phyloP scores from a whole-genome alignment of 2,797 vertebrate genomes.

The Gadopsis marmoratus region DNA sequence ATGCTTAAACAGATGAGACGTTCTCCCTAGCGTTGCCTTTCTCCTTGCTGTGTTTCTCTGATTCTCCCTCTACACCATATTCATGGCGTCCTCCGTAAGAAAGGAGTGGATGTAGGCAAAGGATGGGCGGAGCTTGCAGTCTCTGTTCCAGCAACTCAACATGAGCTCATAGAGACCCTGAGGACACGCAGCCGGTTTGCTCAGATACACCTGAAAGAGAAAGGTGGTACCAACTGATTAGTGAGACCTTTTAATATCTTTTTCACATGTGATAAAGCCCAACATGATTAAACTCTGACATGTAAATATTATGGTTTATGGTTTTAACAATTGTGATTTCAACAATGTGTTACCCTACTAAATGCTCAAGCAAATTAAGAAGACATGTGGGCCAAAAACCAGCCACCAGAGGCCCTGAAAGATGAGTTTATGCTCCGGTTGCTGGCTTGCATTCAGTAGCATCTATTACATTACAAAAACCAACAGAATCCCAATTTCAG shows the following conservation, averaged over 20 bases:
- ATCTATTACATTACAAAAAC: background rate
- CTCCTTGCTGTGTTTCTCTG: background rate
- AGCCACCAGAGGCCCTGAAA: background rate
- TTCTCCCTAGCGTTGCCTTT: background rate
- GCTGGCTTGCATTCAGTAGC: background rate
- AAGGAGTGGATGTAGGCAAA: constrained; percentile 91
- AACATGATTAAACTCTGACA: background rate
- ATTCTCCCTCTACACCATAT: constrained; percentile 84
- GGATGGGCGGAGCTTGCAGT: constrained; percentile 92
- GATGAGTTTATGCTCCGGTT: background rate
- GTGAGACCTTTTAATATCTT: background rate
- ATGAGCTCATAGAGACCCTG: constrained; percentile 93
- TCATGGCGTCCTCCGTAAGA: constrained; percentile 91
- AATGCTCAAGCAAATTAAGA: background rate
- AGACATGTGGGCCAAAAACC: background rate
- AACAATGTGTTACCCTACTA: background rate
- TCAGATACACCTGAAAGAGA: constrained; percentile 88
- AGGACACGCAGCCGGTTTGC: constrained; percentile 90
- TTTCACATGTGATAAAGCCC: background rate
- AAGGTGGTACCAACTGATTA: background rate
- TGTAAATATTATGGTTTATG: background rate
- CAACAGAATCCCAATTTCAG: too few species aligned
- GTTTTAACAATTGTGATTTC: background rate
- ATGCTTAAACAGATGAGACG: background rate
- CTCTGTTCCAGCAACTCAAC: constrained; percentile 94